Percentiles rank a stretch among this genome's conserved stretches.
These are phyloP conservation scores for Eulemur rufifrons DNA, from an alignment of 2,113 vertebrate genomes.

Conservation along the genomic window DNA sequence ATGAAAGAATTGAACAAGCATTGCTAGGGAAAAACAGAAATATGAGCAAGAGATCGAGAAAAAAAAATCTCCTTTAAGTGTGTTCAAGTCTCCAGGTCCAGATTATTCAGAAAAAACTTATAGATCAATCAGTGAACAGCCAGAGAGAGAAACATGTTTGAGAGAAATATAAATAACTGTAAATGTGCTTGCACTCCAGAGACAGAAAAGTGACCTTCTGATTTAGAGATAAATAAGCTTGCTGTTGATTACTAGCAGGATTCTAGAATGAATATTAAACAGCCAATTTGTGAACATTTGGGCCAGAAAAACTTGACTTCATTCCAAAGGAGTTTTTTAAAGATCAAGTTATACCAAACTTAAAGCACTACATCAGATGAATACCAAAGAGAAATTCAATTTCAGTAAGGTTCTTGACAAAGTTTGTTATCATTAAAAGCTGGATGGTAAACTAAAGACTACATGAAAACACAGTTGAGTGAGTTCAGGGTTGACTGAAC, in stretches of 20 bases:
- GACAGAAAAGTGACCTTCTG: background rate
- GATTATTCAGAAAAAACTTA: background rate
- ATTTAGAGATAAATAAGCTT: background rate
- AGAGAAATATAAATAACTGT: background rate
- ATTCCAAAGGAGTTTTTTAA: background rate
- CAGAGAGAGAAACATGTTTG: background rate
- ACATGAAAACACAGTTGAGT: background rate
- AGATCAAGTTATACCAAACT: conserved; percentile 5
- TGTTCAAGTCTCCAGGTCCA: background rate
- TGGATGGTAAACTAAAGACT: background rate
- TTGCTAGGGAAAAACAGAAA: conserved; percentile 2
- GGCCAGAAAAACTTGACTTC: background rate
- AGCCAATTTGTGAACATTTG: background rate
- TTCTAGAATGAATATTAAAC: background rate
- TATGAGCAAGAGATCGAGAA: background rate
- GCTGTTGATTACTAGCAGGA: background rate
- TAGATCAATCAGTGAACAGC: background rate
- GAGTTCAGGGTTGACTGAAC: background rate
- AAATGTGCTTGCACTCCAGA: background rate
- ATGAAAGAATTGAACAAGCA: background rate
- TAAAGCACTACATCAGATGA: background rate
- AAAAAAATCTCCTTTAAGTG: background rate
- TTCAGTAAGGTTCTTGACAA: background rate
- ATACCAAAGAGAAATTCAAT: background rate
- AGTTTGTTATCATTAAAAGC: background rate